Evolutionary conservation across 1,140 invertebrate genomes (phyloP).

Genomic region (Macrosteles quadrilineatus): DNA sequence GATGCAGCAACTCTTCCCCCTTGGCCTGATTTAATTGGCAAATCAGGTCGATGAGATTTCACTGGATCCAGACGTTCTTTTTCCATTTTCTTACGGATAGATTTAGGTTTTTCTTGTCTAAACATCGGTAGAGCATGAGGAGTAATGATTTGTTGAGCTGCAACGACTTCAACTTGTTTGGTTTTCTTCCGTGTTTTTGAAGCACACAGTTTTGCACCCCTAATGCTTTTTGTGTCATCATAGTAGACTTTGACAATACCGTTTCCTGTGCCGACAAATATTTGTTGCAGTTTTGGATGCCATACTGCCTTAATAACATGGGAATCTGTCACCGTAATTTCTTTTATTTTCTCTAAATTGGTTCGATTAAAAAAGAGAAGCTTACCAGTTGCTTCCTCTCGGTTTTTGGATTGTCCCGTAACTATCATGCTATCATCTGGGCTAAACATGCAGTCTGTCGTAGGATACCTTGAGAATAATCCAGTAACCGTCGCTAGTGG

Average conservation of each 20-base stretch:
- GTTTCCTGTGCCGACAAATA: constrained; percentile 91
- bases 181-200: constrained; percentile 78
- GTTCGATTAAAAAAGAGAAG: constrained; percentile 81
- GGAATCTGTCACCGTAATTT: constrained; percentile 74
- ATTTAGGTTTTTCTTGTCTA: constrained; percentile 86
- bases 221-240: constrained; percentile 78
- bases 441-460: constrained; percentile 72
- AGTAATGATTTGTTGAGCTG: constrained; percentile 93
- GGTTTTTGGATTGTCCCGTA: constrained; percentile 82
- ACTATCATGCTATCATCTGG: constrained; percentile 89
- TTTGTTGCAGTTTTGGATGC: constrained; percentile 97
- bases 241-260: constrained; percentile 91
- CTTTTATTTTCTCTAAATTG: constrained; percentile 72
- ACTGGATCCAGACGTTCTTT: constrained; percentile 90
- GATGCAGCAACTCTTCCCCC: constrained; percentile 93
- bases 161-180: constrained; percentile 82
- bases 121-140: constrained; percentile 96
- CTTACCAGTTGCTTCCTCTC: constrained; percentile 69
- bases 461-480: constrained; percentile 69
- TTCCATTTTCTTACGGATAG: constrained; percentile 88
- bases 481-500: constrained; percentile 67
- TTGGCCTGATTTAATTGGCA: constrained; percentile 91
- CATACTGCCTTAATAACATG: constrained; percentile 89
- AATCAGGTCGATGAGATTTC: constrained; percentile 90
- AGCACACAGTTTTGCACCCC: constrained; percentile 91